Evolutionary conservation across 2,888 invertebrate species (phyloP).

Genomic region (Diplolepis rosae): DNA sequence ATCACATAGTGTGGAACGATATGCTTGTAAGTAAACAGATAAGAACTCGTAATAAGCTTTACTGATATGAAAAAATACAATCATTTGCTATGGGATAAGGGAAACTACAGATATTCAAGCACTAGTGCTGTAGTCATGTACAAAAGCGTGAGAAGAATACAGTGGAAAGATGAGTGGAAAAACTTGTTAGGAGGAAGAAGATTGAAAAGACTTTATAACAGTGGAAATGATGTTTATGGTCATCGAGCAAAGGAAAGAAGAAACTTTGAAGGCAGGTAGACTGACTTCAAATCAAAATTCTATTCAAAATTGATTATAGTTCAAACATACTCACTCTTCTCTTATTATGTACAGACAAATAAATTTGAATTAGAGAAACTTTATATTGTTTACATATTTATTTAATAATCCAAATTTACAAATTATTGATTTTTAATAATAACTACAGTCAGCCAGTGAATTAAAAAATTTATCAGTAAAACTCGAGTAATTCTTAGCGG

Average conservation of each 20-base stretch:
- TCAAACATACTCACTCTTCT: neutral
- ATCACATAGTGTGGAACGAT: neutral
- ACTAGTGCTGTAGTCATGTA: constrained; percentile 45
- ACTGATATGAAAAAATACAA: neutral
- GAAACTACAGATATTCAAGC: neutral
- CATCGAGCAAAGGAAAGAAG: constrained; percentile 74
- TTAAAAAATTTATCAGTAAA: too few relatives aligned
- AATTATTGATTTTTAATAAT: neutral
- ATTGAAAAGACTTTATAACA: constrained; percentile 76
- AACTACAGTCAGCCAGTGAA: too few relatives aligned
- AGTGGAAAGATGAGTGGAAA: constrained; percentile 29
- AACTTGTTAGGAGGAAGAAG: constrained; percentile 32
- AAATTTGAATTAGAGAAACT: neutral
- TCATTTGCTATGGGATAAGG: neutral
- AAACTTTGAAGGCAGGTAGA: constrained; percentile 62
- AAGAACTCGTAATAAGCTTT: neutral
- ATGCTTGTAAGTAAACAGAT: constrained; percentile 24
- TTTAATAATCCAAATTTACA: neutral
- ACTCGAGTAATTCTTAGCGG: too few relatives aligned
- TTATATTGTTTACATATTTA: neutral
- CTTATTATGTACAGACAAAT: too few relatives aligned
- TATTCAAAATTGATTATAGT: constrained; percentile 8
- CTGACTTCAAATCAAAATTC: neutral
- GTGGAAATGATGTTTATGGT: constrained; percentile 78
- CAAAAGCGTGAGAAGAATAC: constrained; percentile 41